phyloP scores from a whole-genome alignment of 1,140 invertebrate species.

The Ips nitidus region DNA sequence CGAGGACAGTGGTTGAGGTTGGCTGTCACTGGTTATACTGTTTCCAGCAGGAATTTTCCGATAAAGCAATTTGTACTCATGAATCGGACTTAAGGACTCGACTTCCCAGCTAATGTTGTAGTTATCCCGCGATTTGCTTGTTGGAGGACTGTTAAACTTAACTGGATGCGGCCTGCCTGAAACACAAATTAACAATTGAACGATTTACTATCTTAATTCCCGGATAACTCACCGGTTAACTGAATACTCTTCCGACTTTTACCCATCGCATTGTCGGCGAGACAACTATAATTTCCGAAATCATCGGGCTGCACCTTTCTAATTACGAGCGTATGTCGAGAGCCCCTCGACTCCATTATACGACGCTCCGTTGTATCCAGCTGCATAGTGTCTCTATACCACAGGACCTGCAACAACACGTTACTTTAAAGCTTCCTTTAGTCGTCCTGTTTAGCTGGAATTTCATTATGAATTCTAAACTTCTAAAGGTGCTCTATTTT shows the following conservation, averaged over 20 bases:
- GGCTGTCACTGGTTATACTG: constrained; percentile 53
- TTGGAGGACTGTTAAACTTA: constrained; percentile 62
- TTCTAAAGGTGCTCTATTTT: constrained; percentile 3
- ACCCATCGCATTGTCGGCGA: constrained; percentile 66
- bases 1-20: constrained; percentile 52
- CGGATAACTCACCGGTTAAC: constrained; percentile 58
- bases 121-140: constrained; percentile 62
- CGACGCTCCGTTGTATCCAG: constrained; percentile 65
- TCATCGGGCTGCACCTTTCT: constrained; percentile 65
- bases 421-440: neutral
- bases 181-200: neutral
- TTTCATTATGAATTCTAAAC: neutral
- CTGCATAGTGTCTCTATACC: constrained; percentile 69
- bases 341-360: constrained; percentile 65
- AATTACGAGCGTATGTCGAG: constrained; percentile 66
- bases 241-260: constrained; percentile 63
- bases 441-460: neutral
- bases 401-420: constrained; percentile 59
- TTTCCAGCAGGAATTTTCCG: constrained; percentile 59
- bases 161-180: constrained; percentile 62
- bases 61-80: constrained; percentile 66
- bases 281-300: constrained; percentile 71
- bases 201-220: neutral
- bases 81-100: constrained; percentile 64
- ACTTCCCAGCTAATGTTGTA: constrained; percentile 70